phyloP scores from a whole-genome alignment of 2,888 invertebrate species.

The Drosophila rubida region DNA sequence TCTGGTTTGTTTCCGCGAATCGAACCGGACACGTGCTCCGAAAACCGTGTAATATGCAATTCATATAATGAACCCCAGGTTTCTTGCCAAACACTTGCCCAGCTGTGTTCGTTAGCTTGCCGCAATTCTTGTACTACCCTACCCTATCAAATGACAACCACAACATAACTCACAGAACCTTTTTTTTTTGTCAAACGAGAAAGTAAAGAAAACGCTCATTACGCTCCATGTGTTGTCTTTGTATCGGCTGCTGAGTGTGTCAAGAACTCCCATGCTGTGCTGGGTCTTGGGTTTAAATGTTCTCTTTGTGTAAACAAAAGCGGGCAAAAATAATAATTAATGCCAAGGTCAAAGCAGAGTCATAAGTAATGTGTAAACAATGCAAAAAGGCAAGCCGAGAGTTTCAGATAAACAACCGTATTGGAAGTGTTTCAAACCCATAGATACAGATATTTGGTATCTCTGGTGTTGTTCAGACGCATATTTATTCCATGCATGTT shows the following conservation, averaged over 20 bases:
- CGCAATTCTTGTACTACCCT: constrained; percentile 4
- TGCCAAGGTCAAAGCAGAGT: constrained; percentile 64
- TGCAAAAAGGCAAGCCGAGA: constrained; percentile 26
- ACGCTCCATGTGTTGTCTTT: constrained; percentile 11
- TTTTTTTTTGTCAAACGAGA: constrained; percentile 5
- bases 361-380: constrained; percentile 33
- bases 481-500: background rate
- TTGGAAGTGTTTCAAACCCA: constrained; percentile 8
- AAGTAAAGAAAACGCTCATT: constrained; percentile 7
- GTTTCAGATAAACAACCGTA: constrained; percentile 52
- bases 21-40: constrained; percentile 44
- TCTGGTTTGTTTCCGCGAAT: constrained; percentile 26
- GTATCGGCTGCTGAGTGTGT: constrained; percentile 52
- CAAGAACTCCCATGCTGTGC: constrained; percentile 59
- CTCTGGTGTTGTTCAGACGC: background rate
- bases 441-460: background rate
- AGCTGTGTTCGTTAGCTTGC: background rate
- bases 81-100: constrained; percentile 11
- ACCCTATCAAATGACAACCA: constrained; percentile 26
- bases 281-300: constrained; percentile 31
- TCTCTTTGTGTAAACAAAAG: constrained; percentile 49
- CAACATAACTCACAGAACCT: constrained; percentile 29
- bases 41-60: constrained; percentile 21
- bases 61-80: constrained; percentile 14
- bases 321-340: constrained; percentile 58